Base-by-base conservation (phyloP, 2,797 vertebrate species). In the Craterocephalus amniculus region DNA sequence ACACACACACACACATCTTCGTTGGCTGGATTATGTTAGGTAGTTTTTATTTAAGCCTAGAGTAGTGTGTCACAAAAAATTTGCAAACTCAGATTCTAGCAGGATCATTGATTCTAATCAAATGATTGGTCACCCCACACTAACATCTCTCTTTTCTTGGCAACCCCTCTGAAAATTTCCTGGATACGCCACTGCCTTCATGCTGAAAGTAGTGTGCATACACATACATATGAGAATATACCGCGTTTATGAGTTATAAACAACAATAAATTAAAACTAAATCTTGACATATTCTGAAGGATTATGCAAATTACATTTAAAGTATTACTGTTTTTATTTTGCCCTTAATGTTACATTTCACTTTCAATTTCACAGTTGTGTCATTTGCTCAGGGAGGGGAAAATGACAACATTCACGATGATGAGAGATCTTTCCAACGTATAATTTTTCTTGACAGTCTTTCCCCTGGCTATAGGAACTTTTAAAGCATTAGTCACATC, bases 401-500 rank as follows among this genome's bases (percentile, higher is more conserved):
- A 22, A 83, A 75, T 74, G 73, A 86, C 86, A 86, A 81, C 72
- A 76, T 80, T 65, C 61, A 32, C 40, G 0, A 74, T 69, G 79
- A 89, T 84, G 83, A 85, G 82, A 86, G 81, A 80, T 87, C 59
- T 78, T 71, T 67, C 70, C 63, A 74, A 82, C 67, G 6, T 83
- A 58, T 87, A 80, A 91, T 88, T 88, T 81, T 2, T 54, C 70
- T 75, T 88, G 86, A 88, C 86, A 88, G 83, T 62, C 86, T 84
- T 72, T 83, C 84, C 86, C 76, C 81, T 77, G 81, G 90, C 87
- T 74, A 77, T 58, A 60, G 74, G 58, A 85, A 85, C 69, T 88
- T 88, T 85, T 83, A 79, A 87, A 88, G 84, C 75, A 83, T 88
- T 89, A 88, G 84, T 90, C 86, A 87, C 74, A 83, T 84, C 63